Conservation (phyloP, 2,113 vertebrate species). For the Tychaedon coryphoeus region DNA sequence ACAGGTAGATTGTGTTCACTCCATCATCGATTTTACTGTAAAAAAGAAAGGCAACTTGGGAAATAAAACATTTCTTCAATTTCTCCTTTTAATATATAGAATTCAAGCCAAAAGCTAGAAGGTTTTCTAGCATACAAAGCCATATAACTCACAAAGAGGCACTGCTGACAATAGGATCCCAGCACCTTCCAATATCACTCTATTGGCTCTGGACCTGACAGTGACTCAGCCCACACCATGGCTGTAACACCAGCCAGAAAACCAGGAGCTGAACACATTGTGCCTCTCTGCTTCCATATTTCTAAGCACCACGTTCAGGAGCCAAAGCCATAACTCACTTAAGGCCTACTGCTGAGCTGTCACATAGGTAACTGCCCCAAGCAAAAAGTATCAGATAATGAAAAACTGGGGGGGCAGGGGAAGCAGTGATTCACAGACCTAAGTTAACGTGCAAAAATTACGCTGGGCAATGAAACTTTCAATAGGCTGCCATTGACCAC, state of each 20-base stretch:
- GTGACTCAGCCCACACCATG: not conserved
- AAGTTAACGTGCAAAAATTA: not conserved
- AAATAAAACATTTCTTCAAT: not conserved
- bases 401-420: not conserved
- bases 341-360: not conserved
- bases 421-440: not conserved
- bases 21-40: not conserved
- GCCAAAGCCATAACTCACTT: not conserved
- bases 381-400: not conserved
- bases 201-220: not conserved
- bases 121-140: not conserved
- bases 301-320: not conserved
- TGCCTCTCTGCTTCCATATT: not conserved
- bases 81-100: not conserved
- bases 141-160: not conserved
- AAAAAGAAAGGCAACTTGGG: not conserved
- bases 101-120: not conserved
- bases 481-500: not conserved
- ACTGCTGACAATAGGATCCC: not conserved
- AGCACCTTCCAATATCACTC: not conserved
- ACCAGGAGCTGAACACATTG: not conserved
- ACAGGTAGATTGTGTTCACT: not conserved
- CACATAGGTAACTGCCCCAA: not conserved
- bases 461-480: not conserved
- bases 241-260: not conserved